Evolutionary conservation across 2,113 vertebrate genomes (phyloP).

Genomic region (Bos javanicus): DNA sequence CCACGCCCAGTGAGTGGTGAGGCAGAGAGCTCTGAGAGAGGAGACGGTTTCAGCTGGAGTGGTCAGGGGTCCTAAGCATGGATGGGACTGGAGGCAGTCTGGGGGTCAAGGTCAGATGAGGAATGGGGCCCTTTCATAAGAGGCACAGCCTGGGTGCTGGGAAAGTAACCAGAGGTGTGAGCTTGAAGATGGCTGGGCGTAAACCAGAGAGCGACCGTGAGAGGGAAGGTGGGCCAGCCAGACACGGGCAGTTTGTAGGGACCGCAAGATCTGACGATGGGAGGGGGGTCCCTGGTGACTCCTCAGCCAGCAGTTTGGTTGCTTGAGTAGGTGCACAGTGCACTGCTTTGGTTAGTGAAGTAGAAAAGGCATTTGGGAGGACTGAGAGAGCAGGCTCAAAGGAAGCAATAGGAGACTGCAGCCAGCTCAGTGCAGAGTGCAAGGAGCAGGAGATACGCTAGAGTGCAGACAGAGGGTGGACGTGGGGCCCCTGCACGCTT

Average conservation of each 20-base stretch:
- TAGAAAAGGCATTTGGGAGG: neutral
- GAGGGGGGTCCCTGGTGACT: neutral
- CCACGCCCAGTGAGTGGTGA: neutral
- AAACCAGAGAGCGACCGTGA: accelerated
- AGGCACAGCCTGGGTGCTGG: neutral
- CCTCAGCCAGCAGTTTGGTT: neutral
- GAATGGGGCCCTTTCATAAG: neutral
- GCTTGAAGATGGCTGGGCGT: neutral
- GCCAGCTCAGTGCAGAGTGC: neutral
- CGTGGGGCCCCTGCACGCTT: accelerated
- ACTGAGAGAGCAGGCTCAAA: neutral
- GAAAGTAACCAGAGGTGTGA: neutral
- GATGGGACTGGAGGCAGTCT: too few species aligned
- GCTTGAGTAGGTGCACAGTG: neutral
- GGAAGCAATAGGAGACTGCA: accelerated
- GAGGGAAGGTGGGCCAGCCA: neutral
- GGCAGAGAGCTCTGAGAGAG: neutral
- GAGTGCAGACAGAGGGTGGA: accelerated
- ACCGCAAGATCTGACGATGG: too few species aligned
- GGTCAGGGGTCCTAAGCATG: neutral
- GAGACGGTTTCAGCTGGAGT: too few species aligned
- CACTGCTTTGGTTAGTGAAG: too few species aligned
- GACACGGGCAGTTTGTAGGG: neutral
- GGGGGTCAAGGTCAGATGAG: neutral
- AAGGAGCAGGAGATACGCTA: accelerated